Base-by-base conservation (phyloP, 2,888 invertebrate genomes). In the Agriopis leucophaearia region DNA sequence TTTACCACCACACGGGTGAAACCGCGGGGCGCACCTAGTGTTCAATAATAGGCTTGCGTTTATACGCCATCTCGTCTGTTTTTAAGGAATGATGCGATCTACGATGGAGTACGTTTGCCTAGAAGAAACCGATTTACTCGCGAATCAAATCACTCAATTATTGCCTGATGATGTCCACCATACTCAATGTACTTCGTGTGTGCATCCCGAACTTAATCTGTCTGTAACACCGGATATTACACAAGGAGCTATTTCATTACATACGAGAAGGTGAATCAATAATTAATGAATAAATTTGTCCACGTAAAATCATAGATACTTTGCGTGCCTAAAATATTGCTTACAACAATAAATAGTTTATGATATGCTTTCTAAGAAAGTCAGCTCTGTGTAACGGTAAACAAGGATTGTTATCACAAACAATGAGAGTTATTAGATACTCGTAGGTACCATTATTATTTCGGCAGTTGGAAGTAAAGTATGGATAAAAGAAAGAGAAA, bases 331-430 rank as follows among this genome's bases (percentile, higher is more conserved):
- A 6, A 47, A 2, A 15, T 16, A 15, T 47, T 15, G 45, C 27
- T 27, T 27, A 27, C 27, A 27, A 27, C 27, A 27, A 27, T 27
- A n/a, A n/a, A 27, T 27, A 27, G 27, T 27, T 2, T 27, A 27
- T 27, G 27, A 27, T 27, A 12, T 50, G 12, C 8, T 50, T 27
- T 50, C 12, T 8, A 10, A 16, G 27, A 50, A 48, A 16, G 48
- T 27, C 5, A 3, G 0, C 18, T 12, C 48, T 18, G 18, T 6
- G 10, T 27, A 47, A 27, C 48, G 18, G 48, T 50, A 18, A 27
- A 50, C 48, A 50, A 50, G 12, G 48, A 50, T 50, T 27, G 48
- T 50, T 16, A 27, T 27, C 48, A 27, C 27, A 12, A 50, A 50
- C 48, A 27, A 50, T 27, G 42, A 42, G 42, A 42, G 12, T 27